A percentile compares a stretch with the other conserved stretches of the same genome.
phyloP scores from a whole-genome alignment of 2,113 vertebrate species.

The Pollimyrus isidori region DNA sequence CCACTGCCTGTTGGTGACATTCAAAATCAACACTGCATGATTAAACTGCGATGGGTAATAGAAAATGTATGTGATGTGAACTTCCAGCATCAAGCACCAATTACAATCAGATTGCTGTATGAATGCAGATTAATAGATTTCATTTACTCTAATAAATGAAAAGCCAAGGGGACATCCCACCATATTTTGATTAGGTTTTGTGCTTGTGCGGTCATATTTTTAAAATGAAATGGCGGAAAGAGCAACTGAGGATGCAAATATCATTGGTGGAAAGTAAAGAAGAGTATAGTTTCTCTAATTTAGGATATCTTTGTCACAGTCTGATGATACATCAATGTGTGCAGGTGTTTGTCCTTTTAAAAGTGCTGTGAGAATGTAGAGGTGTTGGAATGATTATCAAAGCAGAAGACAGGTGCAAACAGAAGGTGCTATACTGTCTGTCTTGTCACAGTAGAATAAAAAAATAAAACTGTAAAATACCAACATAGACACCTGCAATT shows the following conservation, averaged over 20 bases:
- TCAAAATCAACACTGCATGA: not conserved
- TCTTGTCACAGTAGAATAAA: not conserved
- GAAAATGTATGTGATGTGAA: not conserved
- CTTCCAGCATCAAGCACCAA: not conserved
- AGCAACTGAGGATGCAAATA: not conserved
- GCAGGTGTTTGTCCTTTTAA: not conserved
- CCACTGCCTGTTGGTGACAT: not conserved
- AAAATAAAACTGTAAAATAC: not conserved
- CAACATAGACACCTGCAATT: not conserved
- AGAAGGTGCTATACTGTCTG: not conserved
- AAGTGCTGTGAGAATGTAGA: not conserved
- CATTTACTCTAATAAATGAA: not conserved
- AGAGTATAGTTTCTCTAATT: not conserved
- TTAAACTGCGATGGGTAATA: not conserved
- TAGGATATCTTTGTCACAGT: not conserved
- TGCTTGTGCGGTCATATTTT: not conserved
- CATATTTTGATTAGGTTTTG: not conserved
- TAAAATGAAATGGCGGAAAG: not conserved
- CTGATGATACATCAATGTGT: not conserved
- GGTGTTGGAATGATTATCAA: not conserved
- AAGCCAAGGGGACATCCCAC: not conserved
- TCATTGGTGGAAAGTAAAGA: not conserved
- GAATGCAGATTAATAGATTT: not conserved
- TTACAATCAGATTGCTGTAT: constrained; percentile 4
- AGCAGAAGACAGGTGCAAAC: not conserved